These are phyloP conservation scores for Aquatica leii DNA, from an alignment of 2,888 invertebrate species.

Conservation along the genomic window DNA sequence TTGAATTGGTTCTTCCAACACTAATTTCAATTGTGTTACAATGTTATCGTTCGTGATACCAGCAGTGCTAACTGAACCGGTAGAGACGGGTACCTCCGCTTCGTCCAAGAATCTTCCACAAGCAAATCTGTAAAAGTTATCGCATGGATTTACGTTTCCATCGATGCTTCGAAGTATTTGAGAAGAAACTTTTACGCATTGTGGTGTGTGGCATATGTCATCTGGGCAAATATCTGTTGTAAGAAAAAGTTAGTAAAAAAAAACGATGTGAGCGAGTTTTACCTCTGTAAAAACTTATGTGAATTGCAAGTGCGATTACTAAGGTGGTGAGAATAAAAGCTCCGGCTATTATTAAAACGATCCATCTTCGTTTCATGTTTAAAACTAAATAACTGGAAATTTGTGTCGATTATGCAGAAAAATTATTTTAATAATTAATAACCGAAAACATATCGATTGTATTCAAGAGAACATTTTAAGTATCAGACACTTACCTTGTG, in stretches of 20 bases:
- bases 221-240: slow-evolving; percentile 75
- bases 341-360: slow-evolving; percentile 19
- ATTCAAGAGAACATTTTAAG: too few species aligned
- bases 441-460: too few species aligned
- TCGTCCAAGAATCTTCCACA: slow-evolving; percentile 15
- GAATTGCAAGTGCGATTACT: slow-evolving; percentile 17
- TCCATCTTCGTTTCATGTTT: slow-evolving; percentile 26
- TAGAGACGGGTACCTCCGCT: slow-evolving; percentile 76
- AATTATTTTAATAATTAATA: too few species aligned
- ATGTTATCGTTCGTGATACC: slow-evolving; percentile 59
- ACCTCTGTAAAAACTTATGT: slow-evolving; percentile 21
- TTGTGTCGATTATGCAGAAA: too few species aligned
- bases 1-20: slow-evolving; percentile 55
- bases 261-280: neutral
- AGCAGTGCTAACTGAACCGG: slow-evolving; percentile 65
- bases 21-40: slow-evolving; percentile 58
- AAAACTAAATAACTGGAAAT: too few species aligned
- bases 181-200: slow-evolving; percentile 55
- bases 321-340: slow-evolving; percentile 15
- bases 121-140: slow-evolving; percentile 20
- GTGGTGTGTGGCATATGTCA: slow-evolving; percentile 73
- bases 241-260: slow-evolving; percentile 22
- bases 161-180: slow-evolving; percentile 16
- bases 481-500: too few species aligned
- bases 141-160: slow-evolving; percentile 7